Percentiles rank a stretch among this genome's conserved stretches.
Conservation (phyloP, 2,113 vertebrate species). For the Sprattus sprattus region DNA sequence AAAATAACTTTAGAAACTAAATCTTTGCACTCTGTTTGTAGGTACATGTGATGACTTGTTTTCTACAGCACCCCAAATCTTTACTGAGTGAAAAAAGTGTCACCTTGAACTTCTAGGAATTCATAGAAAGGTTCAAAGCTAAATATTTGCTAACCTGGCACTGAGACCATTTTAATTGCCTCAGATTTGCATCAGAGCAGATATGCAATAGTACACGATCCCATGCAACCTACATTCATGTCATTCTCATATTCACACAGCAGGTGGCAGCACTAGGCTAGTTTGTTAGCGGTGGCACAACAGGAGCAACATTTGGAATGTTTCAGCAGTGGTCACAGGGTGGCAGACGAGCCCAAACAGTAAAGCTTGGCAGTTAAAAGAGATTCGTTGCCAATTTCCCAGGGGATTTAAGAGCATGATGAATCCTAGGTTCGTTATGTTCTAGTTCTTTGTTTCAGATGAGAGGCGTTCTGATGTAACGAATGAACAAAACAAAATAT, state of each 20-base stretch:
- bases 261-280: background rate
- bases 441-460: background rate
- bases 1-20: no score
- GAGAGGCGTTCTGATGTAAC: background rate
- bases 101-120: no score
- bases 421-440: constrained; percentile 4
- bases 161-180: background rate
- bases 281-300: background rate
- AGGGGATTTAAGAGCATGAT: background rate
- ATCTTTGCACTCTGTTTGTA: no score
- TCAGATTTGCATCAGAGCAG: background rate
- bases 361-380: background rate
- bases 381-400: constrained; percentile 5
- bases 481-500: background rate
- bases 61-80: no score
- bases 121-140: background rate
- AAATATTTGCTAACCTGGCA: background rate
- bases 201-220: background rate
- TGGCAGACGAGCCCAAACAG: background rate
- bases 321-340: background rate
- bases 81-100: no score
- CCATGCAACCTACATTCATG: background rate
- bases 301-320: background rate
- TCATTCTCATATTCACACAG: background rate
- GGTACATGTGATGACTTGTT: no score